Conservation (phyloP, 2,797 vertebrate genomes). For the Gallinago stenura region DNA sequence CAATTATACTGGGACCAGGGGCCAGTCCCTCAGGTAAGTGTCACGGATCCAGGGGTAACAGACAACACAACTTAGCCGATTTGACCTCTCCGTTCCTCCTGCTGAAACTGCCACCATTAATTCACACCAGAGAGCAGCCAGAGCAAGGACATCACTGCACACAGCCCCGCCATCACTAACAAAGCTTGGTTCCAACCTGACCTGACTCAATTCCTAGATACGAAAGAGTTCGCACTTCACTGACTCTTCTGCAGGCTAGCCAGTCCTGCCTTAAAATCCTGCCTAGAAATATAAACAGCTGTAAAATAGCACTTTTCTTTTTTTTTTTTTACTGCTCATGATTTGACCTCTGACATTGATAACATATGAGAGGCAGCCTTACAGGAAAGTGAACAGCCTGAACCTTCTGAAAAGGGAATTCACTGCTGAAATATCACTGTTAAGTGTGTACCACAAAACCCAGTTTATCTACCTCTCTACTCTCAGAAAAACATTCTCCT, state of each 20-base stretch:
- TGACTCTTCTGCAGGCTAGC: not conserved
- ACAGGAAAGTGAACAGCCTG: not conserved
- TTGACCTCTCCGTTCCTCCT: not conserved
- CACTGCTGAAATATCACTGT: not conserved
- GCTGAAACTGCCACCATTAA: not conserved
- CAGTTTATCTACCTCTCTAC: not conserved
- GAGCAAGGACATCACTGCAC: not conserved
- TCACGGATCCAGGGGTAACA: not conserved
- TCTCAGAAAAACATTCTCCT: not conserved
- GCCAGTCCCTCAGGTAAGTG: not conserved
- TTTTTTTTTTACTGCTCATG: not conserved
- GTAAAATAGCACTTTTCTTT: not conserved
- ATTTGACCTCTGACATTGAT: not conserved
- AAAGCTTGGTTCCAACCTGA: not conserved
- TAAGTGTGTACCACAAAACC: not conserved
- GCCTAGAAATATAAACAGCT: not conserved
- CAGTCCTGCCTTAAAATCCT: not conserved
- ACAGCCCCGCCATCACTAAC: not conserved
- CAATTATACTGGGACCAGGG: not conserved
- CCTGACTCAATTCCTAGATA: not conserved
- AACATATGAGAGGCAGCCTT: not conserved
- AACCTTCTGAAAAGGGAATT: not conserved
- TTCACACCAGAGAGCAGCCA: not conserved
- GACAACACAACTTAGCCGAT: not conserved
- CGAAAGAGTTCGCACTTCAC: not conserved